Evolutionary conservation across 1,140 invertebrate genomes (phyloP).

Genomic region (Trichoplusia ni): DNA sequence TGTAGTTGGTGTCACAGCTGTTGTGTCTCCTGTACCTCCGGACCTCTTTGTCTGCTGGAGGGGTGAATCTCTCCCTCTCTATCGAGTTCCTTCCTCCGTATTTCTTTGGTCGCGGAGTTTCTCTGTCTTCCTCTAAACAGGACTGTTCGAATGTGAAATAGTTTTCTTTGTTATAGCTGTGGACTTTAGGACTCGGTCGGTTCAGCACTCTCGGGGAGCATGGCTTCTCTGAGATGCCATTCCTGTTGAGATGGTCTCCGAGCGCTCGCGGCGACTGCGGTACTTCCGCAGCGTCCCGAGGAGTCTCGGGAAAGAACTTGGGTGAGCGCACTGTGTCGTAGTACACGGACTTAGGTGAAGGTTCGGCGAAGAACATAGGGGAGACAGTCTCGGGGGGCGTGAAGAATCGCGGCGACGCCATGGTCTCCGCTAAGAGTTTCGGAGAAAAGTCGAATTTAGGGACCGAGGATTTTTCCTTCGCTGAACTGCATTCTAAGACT

Average conservation of each 20-base stretch:
- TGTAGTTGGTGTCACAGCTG: slow-evolving; percentile 75
- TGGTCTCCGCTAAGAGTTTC: slow-evolving; percentile 62
- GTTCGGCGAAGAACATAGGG: slow-evolving; percentile 74
- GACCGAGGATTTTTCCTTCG: slow-evolving; percentile 70
- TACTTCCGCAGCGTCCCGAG: slow-evolving; percentile 57
- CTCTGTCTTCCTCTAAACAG: slow-evolving; percentile 47
- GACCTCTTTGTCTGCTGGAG: slow-evolving; percentile 68
- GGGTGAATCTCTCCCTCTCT: slow-evolving; percentile 70
- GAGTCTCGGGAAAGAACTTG: slow-evolving; percentile 73
- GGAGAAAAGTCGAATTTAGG: slow-evolving; percentile 77
- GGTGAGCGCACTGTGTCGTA: slow-evolving; percentile 73
- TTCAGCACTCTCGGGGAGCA: slow-evolving; percentile 70
- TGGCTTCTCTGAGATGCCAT: slow-evolving; percentile 67
- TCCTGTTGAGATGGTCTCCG: slow-evolving; percentile 70
- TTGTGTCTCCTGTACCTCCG: slow-evolving; percentile 73
- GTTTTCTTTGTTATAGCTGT: slow-evolving; percentile 75
- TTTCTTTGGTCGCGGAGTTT: slow-evolving; percentile 58
- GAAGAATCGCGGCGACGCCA: slow-evolving; percentile 72
- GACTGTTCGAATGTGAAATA: slow-evolving; percentile 73
- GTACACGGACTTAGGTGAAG: slow-evolving; percentile 72
- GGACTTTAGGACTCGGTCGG: slow-evolving; percentile 70
- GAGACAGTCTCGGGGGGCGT: slow-evolving; percentile 73
- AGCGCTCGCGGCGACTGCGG: slow-evolving; percentile 70
- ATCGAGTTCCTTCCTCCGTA: slow-evolving; percentile 73
- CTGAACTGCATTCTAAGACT: slow-evolving; percentile 67